Evolutionary conservation across 2,888 invertebrate species (phyloP), one percentile per base, ranked within the genome.

Genomic region (Autographa pulchrina): DNA sequence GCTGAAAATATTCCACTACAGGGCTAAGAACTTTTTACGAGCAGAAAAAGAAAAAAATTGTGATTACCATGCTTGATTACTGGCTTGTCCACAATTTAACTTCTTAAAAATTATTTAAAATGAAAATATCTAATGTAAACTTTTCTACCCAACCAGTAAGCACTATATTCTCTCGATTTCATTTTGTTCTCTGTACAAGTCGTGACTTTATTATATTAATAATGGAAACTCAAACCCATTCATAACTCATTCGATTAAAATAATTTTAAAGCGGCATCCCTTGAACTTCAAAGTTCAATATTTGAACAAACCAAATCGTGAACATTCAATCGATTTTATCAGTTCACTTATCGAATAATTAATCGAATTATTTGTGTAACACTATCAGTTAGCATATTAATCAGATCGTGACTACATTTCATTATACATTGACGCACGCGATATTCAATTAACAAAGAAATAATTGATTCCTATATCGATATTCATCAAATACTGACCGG

Each of bases 401-500:
- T 80, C 56, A 31, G 41, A 18, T 80, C 77, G 77, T 80, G 81
- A 72, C 62, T 18, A 68, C n/a, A 32, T 68, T 41, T 61, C 68
- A 68, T 71, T 64, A 54, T 43, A 56, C 18, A 72, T 60, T 65
- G 54, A 54, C 48, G 18, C 48, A 67, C 48, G 54, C 62, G 56
- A 75, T 75, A 65, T 68, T 70, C 59, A 61, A 77, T 78, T 56
- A 72, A 48, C 1, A 58, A 59, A 35, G 43, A 60, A 25, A 18
- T 79, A 13, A 3, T 56, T 56, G 54, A 56, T 56, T 56, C 54
- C 54, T 56, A 56, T 25, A 78, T 38, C 32, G 32, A 52, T 61
- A 52, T 48, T 67, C 54, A 41, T 56, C 38, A 62, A 54, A 20
- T 18, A 0, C 9, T 7, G 4, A 31, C 14, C 31, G 11, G 35